These are phyloP conservation scores for Dioctria linearis DNA, from an alignment of 2,888 invertebrate genomes.

Conservation along the genomic window DNA sequence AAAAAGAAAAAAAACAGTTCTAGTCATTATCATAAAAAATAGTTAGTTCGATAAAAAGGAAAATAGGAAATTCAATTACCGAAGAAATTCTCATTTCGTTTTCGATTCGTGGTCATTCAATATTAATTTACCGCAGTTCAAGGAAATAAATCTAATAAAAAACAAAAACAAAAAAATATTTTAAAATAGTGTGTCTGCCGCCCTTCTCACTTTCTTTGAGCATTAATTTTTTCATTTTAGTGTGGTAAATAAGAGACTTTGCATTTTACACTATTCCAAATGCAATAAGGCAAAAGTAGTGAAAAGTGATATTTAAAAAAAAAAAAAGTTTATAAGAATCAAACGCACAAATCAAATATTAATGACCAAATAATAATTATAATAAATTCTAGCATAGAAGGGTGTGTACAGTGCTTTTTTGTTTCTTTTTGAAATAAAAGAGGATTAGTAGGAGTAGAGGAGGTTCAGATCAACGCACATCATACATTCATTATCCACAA, in stretches of 20 bases:
- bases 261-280: neutral
- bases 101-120: neutral
- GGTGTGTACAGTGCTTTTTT: constrained; percentile 2
- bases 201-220: too few species aligned
- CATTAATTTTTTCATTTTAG: too few species aligned
- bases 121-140: neutral
- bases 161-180: neutral
- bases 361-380: constrained; percentile 38
- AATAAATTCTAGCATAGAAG: neutral
- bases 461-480: constrained; percentile 5
- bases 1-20: constrained; percentile 34
- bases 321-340: neutral
- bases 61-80: too few species aligned
- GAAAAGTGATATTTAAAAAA: constrained; percentile 21
- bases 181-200: too few species aligned
- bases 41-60: neutral
- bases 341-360: constrained; percentile 36
- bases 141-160: neutral
- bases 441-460: too few species aligned
- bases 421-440: neutral
- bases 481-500: too few species aligned
- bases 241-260: constrained; percentile 3
- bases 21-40: constrained; percentile 6
- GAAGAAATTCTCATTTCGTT: too few species aligned
- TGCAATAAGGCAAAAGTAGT: constrained; percentile 26